These are phyloP conservation scores for Dicrurus megarhynchus DNA, from an alignment of 2,113 vertebrate species.

Conservation along the genomic window DNA sequence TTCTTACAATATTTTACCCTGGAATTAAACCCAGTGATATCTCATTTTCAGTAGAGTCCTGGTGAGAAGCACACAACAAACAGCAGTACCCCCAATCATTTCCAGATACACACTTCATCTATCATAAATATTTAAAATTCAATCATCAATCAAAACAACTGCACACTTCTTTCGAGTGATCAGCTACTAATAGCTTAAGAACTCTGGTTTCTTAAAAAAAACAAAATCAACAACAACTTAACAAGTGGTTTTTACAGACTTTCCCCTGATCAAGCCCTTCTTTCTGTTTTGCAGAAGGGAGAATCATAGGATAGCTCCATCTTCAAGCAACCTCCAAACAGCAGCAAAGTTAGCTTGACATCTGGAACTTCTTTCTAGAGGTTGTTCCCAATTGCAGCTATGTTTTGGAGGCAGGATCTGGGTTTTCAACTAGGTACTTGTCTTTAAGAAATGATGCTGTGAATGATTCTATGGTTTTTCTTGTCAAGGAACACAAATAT, in stretches of 20 bases:
- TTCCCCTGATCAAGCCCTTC: not conserved
- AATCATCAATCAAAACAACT: slow-evolving; percentile 61
- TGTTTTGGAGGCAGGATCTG: not conserved
- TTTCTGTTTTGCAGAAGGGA: not conserved
- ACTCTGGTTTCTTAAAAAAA: not conserved
- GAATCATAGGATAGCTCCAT: not conserved
- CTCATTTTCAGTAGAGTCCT: not conserved
- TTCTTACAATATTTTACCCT: not conserved
- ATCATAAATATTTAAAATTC: slow-evolving; percentile 65
- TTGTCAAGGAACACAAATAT: not conserved
- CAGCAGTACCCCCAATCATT: not conserved
- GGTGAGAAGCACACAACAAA: slow-evolving; percentile 8
- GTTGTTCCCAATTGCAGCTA: not conserved
- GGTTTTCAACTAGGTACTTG: not conserved
- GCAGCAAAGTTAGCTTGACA: not conserved
- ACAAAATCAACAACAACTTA: not conserved
- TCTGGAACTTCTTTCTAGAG: not conserved
- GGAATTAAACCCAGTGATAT: slow-evolving; percentile 12
- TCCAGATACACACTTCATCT: slow-evolving; percentile 14
- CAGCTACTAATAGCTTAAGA: slow-evolving; percentile 46
- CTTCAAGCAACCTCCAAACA: not conserved
- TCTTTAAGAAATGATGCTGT: not conserved
- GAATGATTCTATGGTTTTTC: not conserved
- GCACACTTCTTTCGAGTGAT: slow-evolving; percentile 55
- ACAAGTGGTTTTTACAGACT: not conserved